Base-by-base conservation (phyloP, 2,113 vertebrate species). In the Nettapus auritus region DNA sequence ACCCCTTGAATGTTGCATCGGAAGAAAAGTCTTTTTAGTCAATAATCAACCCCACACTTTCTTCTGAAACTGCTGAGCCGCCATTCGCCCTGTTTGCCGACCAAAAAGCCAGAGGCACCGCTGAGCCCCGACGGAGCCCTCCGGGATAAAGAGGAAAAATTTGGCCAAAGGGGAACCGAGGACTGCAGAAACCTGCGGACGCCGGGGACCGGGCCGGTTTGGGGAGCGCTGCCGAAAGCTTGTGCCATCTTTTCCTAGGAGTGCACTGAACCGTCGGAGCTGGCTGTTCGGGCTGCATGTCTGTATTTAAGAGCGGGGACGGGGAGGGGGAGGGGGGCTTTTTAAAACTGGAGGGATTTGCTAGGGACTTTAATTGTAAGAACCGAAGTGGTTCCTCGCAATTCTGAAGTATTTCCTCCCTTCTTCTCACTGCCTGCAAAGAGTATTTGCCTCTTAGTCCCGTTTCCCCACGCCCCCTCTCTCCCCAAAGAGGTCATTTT, bases 31-130 rank as follows among this genome's bases (percentile, higher is more conserved):
- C 94, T 96, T 97, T 95, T 98, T 98, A 98, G 98, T 98, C 99
- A 99, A 99, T 99, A 98, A 99, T 99, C 99, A 98, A 99, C 99
- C 97, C 97, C 98, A 98, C 98, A 99, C 99, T 98, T 98, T 98
- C 98, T 97, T 97, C 98, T 95, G 95, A 98, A 99, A 99, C 97
- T 98, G 99, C 99, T 99, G 99, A 99, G 98, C 96, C 95, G 86
- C 93, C 97, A 88, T 88, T 98, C 96, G 89, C 91, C 81, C 89
- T 94, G 77, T 95, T 95, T 84, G 69, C 91, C 59, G 55, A 85
- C 71, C 81, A 93, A 85, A 89, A 93, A 97, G 82, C 84, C 80
- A 93, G 95, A 78, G 77, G 89, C 79, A 91, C 56, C 63, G 34
- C 74, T 88, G 93, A 42, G 77, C 87, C 90, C 86, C 85, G 66